phyloP scores from a whole-genome alignment of 1,140 invertebrate genomes.

The Euschistus heros region DNA sequence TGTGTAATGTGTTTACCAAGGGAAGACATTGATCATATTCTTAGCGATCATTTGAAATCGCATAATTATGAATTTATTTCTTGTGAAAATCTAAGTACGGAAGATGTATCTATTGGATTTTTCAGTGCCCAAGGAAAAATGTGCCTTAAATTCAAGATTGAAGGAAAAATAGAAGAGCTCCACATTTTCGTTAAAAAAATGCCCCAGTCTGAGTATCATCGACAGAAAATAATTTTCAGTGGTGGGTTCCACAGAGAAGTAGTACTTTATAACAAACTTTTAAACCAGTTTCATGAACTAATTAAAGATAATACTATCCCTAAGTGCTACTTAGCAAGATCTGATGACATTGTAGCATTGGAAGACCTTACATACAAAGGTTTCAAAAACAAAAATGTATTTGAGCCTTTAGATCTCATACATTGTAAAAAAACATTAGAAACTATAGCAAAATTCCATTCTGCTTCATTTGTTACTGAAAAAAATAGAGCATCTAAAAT shows the following conservation, averaged over 20 bases:
- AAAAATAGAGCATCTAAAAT: neutral
- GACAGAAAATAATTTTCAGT: neutral
- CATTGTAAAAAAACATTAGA: conserved; percentile 5
- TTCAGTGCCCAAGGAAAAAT: neutral
- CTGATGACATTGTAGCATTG: conserved; percentile 2
- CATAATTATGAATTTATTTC: too few relatives aligned
- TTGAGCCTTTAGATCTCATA: neutral
- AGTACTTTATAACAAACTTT: conserved; percentile 1
- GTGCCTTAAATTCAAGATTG: neutral
- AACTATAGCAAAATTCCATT: conserved; percentile 2
- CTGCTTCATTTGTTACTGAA: conserved; percentile 11
- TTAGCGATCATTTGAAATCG: too few relatives aligned
- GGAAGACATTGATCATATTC: too few relatives aligned
- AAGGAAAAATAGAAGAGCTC: neutral
- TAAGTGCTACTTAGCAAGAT: conserved; percentile 17
- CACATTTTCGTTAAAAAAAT: neutral
- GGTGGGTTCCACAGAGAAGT: conserved; percentile 4
- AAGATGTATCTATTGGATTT: neutral
- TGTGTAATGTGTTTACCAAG: too few relatives aligned
- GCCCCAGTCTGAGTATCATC: neutral
- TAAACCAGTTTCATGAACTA: neutral
- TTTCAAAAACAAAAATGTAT: neutral
- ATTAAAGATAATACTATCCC: conserved; percentile 3
- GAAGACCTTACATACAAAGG: conserved; percentile 10
- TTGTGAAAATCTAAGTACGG: too few relatives aligned